These are phyloP conservation scores for Sclerurus mexicanus DNA, from an alignment of 2,113 vertebrate genomes.

Conservation along the genomic window DNA sequence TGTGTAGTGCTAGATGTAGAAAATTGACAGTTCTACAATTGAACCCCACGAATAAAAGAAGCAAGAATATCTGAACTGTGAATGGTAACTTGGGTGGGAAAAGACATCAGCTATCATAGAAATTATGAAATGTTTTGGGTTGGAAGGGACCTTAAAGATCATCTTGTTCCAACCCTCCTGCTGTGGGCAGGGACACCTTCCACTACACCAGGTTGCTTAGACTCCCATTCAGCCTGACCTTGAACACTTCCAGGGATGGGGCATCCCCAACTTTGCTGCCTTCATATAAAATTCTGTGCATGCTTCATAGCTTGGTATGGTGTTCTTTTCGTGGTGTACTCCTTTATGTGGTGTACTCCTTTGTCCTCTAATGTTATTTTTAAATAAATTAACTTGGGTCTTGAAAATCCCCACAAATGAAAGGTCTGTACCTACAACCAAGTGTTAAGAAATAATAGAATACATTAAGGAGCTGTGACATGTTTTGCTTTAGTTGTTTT, in stretches of 20 bases:
- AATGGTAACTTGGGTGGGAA: neutral
- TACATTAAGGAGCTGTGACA: neutral
- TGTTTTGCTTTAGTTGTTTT: neutral
- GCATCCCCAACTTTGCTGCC: neutral
- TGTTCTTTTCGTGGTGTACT: neutral
- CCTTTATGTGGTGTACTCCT: neutral
- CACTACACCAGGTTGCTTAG: neutral
- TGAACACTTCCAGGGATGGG: neutral
- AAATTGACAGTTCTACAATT: neutral
- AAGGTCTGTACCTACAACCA: neutral
- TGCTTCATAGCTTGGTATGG: neutral
- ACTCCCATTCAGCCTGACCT: neutral
- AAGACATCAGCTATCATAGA: neutral
- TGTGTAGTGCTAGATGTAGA: accelerated
- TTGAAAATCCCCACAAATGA: neutral
- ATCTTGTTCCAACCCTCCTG: neutral
- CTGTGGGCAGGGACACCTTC: neutral
- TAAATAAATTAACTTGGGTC: neutral
- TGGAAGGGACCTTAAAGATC: neutral
- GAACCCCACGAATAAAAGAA: neutral
- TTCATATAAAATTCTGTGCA: neutral
- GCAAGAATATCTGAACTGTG: neutral
- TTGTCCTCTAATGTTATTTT: neutral
- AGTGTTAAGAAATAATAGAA: neutral
- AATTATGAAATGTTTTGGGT: neutral